Conservation (phyloP, 1,140 invertebrate genomes). For the Bathynomus jamesi region DNA sequence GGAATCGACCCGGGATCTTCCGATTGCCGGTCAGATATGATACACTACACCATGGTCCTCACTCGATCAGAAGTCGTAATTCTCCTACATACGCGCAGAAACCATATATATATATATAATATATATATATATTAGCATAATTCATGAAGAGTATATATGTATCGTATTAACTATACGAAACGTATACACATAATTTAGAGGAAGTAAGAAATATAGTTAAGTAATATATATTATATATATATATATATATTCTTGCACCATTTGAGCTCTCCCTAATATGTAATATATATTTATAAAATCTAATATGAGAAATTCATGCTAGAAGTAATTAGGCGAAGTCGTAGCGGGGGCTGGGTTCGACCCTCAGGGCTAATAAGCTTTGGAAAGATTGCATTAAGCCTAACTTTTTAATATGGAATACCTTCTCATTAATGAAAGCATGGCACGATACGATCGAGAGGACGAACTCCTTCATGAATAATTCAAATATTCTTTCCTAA, state of each 20-base stretch:
- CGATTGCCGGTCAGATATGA: too few species aligned
- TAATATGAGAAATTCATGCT: neutral
- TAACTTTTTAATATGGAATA: neutral
- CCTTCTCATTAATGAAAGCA: neutral
- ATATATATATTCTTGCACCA: conserved; percentile 5
- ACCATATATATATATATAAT: neutral
- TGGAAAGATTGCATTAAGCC: neutral
- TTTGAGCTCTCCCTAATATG: too few species aligned
- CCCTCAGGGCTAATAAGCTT: neutral
- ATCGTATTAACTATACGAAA: too few species aligned
- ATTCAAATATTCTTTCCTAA: neutral
- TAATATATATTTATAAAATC: neutral
- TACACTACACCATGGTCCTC: too few species aligned
- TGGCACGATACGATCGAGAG: neutral
- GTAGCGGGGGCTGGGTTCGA: neutral
- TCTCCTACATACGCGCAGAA: too few species aligned
- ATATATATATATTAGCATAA: too few species aligned
- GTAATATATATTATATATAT: neutral
- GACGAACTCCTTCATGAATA: neutral
- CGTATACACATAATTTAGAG: too few species aligned
- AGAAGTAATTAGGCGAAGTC: neutral
- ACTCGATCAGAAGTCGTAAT: too few species aligned
- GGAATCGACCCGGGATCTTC: too few species aligned
- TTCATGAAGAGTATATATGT: too few species aligned
- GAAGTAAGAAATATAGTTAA: neutral